Conservation (phyloP, 2,113 vertebrate species). For the Atractosteus spatula region DNA sequence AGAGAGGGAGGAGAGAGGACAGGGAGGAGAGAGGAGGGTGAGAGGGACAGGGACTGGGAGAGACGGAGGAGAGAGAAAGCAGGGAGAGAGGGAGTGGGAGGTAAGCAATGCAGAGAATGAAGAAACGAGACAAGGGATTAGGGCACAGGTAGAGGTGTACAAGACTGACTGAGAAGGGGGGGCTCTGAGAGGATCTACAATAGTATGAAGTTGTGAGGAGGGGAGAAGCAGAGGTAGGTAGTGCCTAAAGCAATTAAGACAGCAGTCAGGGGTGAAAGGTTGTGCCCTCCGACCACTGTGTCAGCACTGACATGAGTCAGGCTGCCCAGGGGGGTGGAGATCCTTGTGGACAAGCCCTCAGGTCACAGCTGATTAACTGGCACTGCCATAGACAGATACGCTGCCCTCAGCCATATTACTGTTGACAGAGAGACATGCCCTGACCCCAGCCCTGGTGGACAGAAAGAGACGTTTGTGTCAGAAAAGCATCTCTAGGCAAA, state of each 20-base stretch:
- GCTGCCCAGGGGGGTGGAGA: too few species aligned
- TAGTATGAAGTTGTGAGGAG: not conserved
- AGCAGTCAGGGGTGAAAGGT: too few species aligned
- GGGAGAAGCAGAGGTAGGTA: not conserved
- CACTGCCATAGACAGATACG: not conserved
- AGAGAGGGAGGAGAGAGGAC: not conserved
- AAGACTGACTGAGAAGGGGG: not conserved
- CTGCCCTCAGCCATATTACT: not conserved
- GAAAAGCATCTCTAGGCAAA: not conserved
- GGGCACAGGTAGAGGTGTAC: not conserved
- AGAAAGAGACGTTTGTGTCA: not conserved
- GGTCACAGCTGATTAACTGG: slow-evolving; percentile 10
- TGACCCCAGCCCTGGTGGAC: slow-evolving; percentile 5
- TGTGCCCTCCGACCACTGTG: too few species aligned
- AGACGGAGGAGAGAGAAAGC: not conserved
- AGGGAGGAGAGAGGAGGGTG: slow-evolving; percentile 3
- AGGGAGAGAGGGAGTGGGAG: not conserved
- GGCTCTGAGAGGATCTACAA: not conserved
- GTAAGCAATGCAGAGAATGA: not conserved
- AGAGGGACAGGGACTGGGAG: not conserved
- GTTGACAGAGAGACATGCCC: not conserved
- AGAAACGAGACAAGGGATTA: not conserved
- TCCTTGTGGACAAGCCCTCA: not conserved
- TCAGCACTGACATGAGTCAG: too few species aligned
- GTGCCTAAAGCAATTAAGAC: too few species aligned